These are phyloP conservation scores for Hafferia zeledoni DNA, from an alignment of 2,797 vertebrate species.

Conservation along the genomic window DNA sequence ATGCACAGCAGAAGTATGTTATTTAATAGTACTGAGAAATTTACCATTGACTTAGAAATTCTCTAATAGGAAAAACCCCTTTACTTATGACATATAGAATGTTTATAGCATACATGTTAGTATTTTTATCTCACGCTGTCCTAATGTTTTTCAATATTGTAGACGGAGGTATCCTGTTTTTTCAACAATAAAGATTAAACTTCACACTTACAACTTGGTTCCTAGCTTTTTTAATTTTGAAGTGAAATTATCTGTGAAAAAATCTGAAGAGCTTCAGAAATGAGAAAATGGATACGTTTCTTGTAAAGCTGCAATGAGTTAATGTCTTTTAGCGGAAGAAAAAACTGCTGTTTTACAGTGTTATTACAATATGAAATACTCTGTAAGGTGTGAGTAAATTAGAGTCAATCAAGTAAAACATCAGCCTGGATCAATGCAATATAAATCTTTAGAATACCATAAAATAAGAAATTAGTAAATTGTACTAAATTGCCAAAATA, in stretches of 20 bases:
- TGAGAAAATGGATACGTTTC: neutral
- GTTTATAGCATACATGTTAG: neutral
- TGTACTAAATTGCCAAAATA: constrained; percentile 71
- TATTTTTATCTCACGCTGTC: neutral
- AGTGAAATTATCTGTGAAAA: neutral
- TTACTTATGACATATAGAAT: neutral
- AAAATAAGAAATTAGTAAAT: constrained; percentile 66
- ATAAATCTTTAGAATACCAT: constrained; percentile 47
- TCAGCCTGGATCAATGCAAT: constrained; percentile 24
- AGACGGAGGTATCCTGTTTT: neutral
- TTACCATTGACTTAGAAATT: neutral
- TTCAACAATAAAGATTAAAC: neutral
- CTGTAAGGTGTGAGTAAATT: constrained; percentile 39
- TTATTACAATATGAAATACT: neutral
- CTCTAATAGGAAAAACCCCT: rapidly evolving
- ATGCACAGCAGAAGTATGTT: neutral
- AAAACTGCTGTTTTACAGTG: neutral
- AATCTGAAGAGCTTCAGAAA: neutral
- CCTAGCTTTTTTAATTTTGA: neutral
- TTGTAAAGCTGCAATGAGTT: neutral
- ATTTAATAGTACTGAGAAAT: neutral
- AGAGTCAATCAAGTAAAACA: constrained; percentile 65
- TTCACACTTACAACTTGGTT: neutral
- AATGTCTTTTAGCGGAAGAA: neutral
- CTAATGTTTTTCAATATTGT: neutral